A percentile compares a stretch with the other conserved stretches of the same genome.
Conservation (phyloP, 2,888 invertebrate species). For the Dasypolia templi region DNA sequence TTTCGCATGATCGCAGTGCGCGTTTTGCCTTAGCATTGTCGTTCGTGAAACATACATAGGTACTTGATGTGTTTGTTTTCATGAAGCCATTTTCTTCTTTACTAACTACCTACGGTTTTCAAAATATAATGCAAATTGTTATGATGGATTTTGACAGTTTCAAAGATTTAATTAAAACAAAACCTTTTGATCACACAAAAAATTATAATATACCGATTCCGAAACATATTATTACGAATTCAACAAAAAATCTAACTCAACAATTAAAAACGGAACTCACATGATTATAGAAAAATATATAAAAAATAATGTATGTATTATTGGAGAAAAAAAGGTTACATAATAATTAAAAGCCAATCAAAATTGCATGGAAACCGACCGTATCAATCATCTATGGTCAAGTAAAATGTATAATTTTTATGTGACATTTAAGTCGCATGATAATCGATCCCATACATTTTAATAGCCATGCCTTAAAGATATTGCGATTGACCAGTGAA, state of each 20-base stretch:
- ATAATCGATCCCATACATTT: conserved; percentile 80
- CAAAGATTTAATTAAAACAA: conserved; percentile 9
- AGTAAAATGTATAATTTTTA: conserved; percentile 72
- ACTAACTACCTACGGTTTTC: neutral
- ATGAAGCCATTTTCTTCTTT: neutral
- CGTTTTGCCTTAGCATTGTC: neutral
- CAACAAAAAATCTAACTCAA: conserved; percentile 43
- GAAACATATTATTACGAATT: conserved; percentile 43
- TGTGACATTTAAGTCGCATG: conserved; percentile 75
- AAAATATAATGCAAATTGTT: neutral
- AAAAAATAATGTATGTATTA: conserved; percentile 28
- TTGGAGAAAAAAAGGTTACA: conserved; percentile 41
- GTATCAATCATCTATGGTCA: conserved; percentile 69
- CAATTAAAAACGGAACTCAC: conserved; percentile 36
- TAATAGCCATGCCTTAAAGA: conserved; percentile 67
- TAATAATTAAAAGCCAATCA: conserved; percentile 62
- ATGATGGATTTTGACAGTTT: neutral
- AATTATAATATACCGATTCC: neutral
- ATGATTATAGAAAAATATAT: conserved; percentile 21
- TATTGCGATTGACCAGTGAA: conserved; percentile 15
- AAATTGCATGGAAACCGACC: conserved; percentile 65
- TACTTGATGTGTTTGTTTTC: neutral
- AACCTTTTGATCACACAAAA: conserved; percentile 13
- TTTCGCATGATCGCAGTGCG: no score
- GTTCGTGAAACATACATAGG: neutral